Evolutionary conservation across 2,888 invertebrate genomes (phyloP), one percentile per base, ranked within the genome.

Genomic region (Ellobium chinense): DNA sequence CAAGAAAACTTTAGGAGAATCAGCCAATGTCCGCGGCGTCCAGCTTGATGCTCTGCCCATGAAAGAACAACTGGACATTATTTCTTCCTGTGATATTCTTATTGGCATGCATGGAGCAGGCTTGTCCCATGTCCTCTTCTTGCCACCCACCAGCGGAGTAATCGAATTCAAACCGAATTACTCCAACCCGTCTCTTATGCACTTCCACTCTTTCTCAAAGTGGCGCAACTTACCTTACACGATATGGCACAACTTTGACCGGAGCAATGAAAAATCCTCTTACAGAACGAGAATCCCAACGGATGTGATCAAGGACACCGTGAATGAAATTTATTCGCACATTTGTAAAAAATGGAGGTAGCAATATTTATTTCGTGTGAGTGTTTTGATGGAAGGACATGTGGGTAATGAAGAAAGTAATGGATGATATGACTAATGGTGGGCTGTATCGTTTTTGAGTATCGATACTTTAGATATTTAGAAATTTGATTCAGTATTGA

Each of bases 41-140:
- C 91, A 92, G 83, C 85, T 92, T 18, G 93, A 93, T 62, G 56
- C 82, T 5, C 84, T 90, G 68, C 60, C 85, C 9, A 89, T 93
- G 87, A 62, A 82, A 14, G 73, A 89, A 24, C 93, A 93, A 85
- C 84, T 93, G 36, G 54, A 86, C 60, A 31, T 86, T 1, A 86
- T 92, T 9, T 56, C 88, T 1, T 81, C 85, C 14, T 89, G 92
- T 1, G 92, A 92, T 84, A 87, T 93, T 69, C 83, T 92, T 21
- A 86, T 92, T 1, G 92, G 92, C 1, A 92, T 93, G 91, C 93
- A 92, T 60, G 93, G 93, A 5, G 93, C 92, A 2, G 92, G 92
- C 2, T 84, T 93, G 29, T 88, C 91, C 2, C 90, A 91, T 69
- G 86, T 91, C 1, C 76, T 92, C 14, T 92, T 92, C 79, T 83